Base-by-base conservation (phyloP, 2,888 invertebrate genomes). In the Ormyrus thymus region DNA sequence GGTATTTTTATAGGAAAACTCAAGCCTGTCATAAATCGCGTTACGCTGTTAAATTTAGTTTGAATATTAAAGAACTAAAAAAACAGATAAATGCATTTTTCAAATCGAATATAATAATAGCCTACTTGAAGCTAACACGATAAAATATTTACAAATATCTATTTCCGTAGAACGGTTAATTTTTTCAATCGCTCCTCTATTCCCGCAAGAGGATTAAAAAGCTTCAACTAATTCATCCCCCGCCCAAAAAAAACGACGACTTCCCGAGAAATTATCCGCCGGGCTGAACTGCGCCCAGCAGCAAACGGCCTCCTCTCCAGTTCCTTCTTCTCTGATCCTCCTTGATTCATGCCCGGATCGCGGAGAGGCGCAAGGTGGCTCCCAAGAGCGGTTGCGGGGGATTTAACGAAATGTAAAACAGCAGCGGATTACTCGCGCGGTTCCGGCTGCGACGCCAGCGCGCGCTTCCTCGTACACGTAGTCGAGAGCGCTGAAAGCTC, bases 401-500 rank as follows among this genome's bases (percentile, higher is more conserved):
- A 43, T 10, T 74, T 58, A 58, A 74, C 58, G 15, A 46, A 74
- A 65, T 58, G 74, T 74, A 58, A 56, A 65, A 58, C 65, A 65
- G 74, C 58, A 48, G 53, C 55, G 29, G 74, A 58, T 71, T 61
- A 71, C n/a, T 10, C 5, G 6, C 7, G 53, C 53, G 64, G 73
- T 64, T 64, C 46, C 73, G 64, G 56, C 46, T 66, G 43, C 43
- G 29, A 29, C 4, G 29, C 29, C 29, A 4, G 29, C 29, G 2
- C 4, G 29, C 29, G 29, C 29, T 29, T 29, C 29, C 48, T 53
- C 43, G 13, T 15, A 48, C 56, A 10, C 8, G 15, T 43, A n/a
- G 7, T 13, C 46, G 55, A 72, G 66, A 72, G 66, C 66, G 65
- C 43, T 43, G 72, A 72, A 78, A 78, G 65, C 62, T 78, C 61